Conservation (phyloP, 2,888 invertebrate species). For the Panopea generosa region DNA sequence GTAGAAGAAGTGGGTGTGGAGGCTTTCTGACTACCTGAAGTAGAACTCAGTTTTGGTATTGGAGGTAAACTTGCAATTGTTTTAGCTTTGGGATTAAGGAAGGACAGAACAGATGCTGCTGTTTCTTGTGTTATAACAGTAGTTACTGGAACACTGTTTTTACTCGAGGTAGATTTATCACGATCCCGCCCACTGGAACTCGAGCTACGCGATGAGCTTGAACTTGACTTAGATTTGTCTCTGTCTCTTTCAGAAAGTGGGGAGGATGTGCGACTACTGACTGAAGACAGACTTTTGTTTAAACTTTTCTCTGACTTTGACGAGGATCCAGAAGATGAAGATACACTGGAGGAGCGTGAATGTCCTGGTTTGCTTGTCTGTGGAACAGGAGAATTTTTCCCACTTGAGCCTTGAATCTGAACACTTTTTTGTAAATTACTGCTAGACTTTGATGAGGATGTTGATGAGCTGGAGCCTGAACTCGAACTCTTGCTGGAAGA, state of each 20-base stretch:
- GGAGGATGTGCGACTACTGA: slow-evolving; percentile 47
- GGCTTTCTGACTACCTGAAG: slow-evolving; percentile 45
- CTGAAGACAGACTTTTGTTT: slow-evolving; percentile 42
- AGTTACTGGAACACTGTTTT: slow-evolving; percentile 47
- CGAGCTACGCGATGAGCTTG: slow-evolving; percentile 34
- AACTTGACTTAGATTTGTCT: slow-evolving; percentile 29
- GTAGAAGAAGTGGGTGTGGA: slow-evolving; percentile 52
- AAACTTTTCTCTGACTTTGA: slow-evolving; percentile 50
- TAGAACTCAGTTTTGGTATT: slow-evolving; percentile 76
- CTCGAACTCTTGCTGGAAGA: slow-evolving; percentile 6
- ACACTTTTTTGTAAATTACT: slow-evolving; percentile 52
- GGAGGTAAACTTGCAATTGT: slow-evolving; percentile 78
- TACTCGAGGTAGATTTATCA: slow-evolving; percentile 65
- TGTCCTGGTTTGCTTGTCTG: slow-evolving; percentile 47
- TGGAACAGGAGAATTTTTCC: slow-evolving; percentile 54
- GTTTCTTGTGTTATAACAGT: slow-evolving; percentile 55
- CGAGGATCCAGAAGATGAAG: slow-evolving; percentile 1
- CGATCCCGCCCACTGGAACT: slow-evolving; percentile 54
- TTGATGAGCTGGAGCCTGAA: slow-evolving; percentile 11
- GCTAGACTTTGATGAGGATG: slow-evolving; percentile 29
- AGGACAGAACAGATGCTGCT: slow-evolving; percentile 72
- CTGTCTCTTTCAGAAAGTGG: slow-evolving; percentile 54
- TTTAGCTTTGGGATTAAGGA: slow-evolving; percentile 75
- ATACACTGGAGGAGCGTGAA: slow-evolving; percentile 40
- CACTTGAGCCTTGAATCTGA: slow-evolving; percentile 51